Evolutionary conservation across 1,140 invertebrate genomes (phyloP).

Genomic region (Samia ricini): DNA sequence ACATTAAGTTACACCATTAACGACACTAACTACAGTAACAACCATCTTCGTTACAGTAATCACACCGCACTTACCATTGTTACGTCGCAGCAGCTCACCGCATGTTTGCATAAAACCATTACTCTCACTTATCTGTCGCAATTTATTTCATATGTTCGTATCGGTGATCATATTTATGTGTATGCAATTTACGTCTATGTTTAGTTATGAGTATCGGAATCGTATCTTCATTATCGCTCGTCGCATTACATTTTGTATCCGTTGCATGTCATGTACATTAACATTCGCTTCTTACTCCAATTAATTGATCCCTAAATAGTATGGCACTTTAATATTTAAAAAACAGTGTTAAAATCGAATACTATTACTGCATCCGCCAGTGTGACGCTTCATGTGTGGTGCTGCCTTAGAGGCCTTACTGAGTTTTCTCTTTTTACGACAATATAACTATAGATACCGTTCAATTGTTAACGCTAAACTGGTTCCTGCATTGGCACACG

Average conservation of each 20-base stretch:
- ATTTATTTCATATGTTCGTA: slow-evolving; percentile 7
- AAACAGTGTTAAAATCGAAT: slow-evolving; percentile 55
- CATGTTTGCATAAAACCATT: slow-evolving; percentile 56
- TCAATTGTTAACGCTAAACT: slow-evolving; percentile 55
- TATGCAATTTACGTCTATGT: slow-evolving; percentile 5
- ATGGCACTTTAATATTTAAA: slow-evolving; percentile 73
- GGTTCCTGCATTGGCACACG: slow-evolving; percentile 73
- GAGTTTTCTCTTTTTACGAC: slow-evolving; percentile 69
- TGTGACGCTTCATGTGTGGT: slow-evolving; percentile 71
- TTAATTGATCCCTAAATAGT: slow-evolving; percentile 67
- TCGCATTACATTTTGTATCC: slow-evolving; percentile 36
- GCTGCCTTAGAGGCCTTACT: slow-evolving; percentile 70
- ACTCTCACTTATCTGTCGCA: slow-evolving; percentile 12
- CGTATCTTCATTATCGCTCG: slow-evolving; percentile 19
- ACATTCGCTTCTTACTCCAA: slow-evolving; percentile 49
- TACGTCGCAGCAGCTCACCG: slow-evolving; percentile 30
- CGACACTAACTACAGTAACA: slow-evolving; percentile 71
- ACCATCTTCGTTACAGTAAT: slow-evolving; percentile 51
- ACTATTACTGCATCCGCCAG: slow-evolving; percentile 59
- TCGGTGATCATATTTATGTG: slow-evolving; percentile 17
- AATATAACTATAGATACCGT: slow-evolving; percentile 52
- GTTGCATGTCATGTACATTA: slow-evolving; percentile 60
- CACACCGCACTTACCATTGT: slow-evolving; percentile 57
- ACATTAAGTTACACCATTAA: slow-evolving; percentile 73
- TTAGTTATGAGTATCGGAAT: slow-evolving; percentile 18